Conservation (phyloP, 1,140 invertebrate genomes). For the Calliopsis andreniformis region DNA sequence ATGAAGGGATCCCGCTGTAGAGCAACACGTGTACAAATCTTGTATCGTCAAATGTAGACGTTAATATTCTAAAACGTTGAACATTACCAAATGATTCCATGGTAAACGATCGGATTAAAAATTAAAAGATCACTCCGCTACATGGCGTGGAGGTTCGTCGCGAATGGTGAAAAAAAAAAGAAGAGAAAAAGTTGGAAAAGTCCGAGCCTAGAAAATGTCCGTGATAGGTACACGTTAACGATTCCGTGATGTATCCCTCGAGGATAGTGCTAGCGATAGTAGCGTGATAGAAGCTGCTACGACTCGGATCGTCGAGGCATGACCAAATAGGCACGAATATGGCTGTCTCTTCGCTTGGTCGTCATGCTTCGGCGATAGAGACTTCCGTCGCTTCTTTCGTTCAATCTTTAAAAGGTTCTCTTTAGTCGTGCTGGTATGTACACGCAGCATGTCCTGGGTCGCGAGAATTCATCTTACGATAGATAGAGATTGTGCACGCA, state of each 20-base stretch:
- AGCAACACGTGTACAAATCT: neutral
- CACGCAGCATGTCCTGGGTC: conserved; percentile 2
- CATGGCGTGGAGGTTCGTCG: conserved; percentile 53
- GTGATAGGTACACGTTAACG: neutral
- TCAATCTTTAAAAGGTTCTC: neutral
- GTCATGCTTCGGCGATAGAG: conserved; percentile 26
- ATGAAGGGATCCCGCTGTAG: neutral
- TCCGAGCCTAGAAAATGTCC: neutral
- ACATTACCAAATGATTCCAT: neutral
- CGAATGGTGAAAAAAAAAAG: conserved; percentile 25
- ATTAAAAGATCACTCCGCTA: conserved; percentile 42
- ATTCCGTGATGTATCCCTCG: conserved; percentile 2
- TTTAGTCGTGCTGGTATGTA: neutral
- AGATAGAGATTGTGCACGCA: conserved; percentile 48
- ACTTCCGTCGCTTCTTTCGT: neutral
- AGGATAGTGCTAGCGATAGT: neutral
- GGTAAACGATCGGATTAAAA: conserved; percentile 40
- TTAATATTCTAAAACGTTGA: neutral
- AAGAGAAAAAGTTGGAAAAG: too few species aligned
- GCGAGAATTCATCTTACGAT: conserved; percentile 12
- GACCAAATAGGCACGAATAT: conserved; percentile 46
- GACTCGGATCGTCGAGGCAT: conserved; percentile 28
- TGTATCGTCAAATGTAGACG: neutral
- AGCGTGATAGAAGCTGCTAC: neutral
- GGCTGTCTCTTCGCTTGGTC: conserved; percentile 29